phyloP scores from a whole-genome alignment of 2,797 vertebrate species.

The Sternotherus odoratus region DNA sequence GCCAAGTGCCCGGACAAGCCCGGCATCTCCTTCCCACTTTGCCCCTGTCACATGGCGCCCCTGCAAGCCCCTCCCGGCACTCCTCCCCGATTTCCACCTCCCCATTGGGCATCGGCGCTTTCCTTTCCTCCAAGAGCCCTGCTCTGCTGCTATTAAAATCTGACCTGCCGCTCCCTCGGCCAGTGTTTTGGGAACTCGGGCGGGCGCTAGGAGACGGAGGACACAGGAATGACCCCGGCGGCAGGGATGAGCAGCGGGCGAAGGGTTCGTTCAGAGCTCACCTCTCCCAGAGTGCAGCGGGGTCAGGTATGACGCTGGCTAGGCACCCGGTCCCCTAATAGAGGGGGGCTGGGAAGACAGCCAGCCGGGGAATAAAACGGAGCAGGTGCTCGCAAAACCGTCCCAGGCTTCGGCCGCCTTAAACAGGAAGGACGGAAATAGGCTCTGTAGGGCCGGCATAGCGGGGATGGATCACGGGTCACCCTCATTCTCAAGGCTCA shows the following conservation, averaged over 20 bases:
- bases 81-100: neutral
- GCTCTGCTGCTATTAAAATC: constrained; percentile 13
- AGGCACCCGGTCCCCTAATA: too few species aligned
- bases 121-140: neutral
- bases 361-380: neutral
- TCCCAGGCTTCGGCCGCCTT: neutral
- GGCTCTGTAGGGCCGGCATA: neutral
- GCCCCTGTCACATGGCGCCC: neutral
- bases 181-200: constrained; percentile 17
- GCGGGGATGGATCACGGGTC: neutral
- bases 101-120: neutral
- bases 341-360: neutral
- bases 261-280: neutral
- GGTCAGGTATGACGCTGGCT: neutral
- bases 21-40: neutral
- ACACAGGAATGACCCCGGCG: neutral
- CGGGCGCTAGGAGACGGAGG: constrained; percentile 5
- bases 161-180: neutral
- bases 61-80: too few species aligned
- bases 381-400: neutral
- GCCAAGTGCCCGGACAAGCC: neutral
- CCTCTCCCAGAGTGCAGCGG: neutral
- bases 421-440: neutral
- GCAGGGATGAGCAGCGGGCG: neutral
- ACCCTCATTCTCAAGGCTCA: neutral